These are phyloP conservation scores for Zaprionus taronus DNA, from an alignment of 1,140 invertebrate genomes.

Conservation along the genomic window DNA sequence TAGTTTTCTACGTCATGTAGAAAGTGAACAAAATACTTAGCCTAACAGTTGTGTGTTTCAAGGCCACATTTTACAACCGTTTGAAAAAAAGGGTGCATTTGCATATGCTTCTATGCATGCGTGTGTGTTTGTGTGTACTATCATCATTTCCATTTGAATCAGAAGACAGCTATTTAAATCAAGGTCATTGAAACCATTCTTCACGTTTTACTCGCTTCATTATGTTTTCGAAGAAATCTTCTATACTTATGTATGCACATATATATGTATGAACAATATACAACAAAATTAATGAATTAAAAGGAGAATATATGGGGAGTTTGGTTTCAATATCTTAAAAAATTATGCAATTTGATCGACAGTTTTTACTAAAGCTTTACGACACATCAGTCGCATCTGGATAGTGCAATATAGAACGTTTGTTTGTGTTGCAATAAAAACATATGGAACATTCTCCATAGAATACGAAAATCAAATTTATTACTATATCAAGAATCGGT, in stretches of 20 bases:
- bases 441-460: too few relatives aligned
- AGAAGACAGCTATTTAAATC: background rate
- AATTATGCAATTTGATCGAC: too few relatives aligned
- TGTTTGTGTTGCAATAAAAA: too few relatives aligned
- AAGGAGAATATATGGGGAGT: too few relatives aligned
- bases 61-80: background rate
- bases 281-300: background rate
- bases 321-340: too few relatives aligned
- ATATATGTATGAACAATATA: background rate
- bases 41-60: background rate
- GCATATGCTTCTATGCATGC: background rate
- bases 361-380: too few relatives aligned
- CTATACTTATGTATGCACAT: background rate
- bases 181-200: background rate
- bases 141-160: background rate
- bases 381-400: too few relatives aligned
- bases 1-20: background rate
- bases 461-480: too few relatives aligned
- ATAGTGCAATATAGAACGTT: too few relatives aligned
- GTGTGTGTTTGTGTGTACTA: background rate
- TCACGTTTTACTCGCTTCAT: background rate
- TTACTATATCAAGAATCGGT: too few relatives aligned
- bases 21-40: background rate
- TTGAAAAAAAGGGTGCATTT: conserved; percentile 7
- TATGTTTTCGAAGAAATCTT: conserved; percentile 3